Evolutionary conservation across 2,113 vertebrate genomes (phyloP).

Genomic region (Dolichotis patagonum): DNA sequence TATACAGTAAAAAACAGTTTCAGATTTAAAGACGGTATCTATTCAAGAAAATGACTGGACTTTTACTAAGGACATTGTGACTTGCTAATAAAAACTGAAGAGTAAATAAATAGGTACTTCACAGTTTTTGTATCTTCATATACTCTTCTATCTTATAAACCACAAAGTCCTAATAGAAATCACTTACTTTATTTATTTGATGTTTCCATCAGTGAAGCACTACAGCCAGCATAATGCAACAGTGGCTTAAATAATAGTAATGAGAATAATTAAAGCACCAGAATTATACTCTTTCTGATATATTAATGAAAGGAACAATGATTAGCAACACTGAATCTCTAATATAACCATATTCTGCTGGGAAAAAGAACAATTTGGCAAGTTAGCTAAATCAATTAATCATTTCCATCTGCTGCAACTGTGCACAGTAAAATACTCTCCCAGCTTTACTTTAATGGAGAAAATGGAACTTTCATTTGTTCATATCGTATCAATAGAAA

Average conservation of each 20-base stretch:
- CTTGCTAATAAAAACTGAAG: constrained; percentile 40
- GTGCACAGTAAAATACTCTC: constrained; percentile 37
- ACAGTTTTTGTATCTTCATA: constrained; percentile 38
- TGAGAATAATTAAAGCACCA: constrained; percentile 71
- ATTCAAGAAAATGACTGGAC: constrained; percentile 26
- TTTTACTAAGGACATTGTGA: constrained; percentile 43
- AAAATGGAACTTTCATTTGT: constrained; percentile 72
- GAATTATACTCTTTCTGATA: constrained; percentile 61
- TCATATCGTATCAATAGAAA: constrained; percentile 70
- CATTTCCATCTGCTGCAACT: constrained; percentile 75
- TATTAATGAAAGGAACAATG: constrained; percentile 9
- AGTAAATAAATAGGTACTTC: constrained; percentile 44
- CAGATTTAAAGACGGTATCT: constrained; percentile 17
- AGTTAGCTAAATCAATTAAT: constrained; percentile 66
- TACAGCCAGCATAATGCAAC: constrained; percentile 44
- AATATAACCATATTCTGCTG: constrained; percentile 15
- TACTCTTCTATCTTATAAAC: constrained; percentile 36
- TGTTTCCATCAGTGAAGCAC: constrained; percentile 36
- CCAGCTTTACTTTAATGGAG: constrained; percentile 51
- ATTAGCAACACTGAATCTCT: constrained; percentile 64
- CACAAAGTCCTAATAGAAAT: constrained; percentile 50
- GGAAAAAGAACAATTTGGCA: constrained; percentile 69
- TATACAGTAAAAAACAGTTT: constrained; percentile 40
- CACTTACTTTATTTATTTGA: constrained; percentile 59
- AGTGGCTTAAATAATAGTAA: constrained; percentile 69